These are phyloP conservation scores for Antedon mediterranea DNA, from an alignment of 53 echinoderm and acorn worm species.

Conservation along the genomic window DNA sequence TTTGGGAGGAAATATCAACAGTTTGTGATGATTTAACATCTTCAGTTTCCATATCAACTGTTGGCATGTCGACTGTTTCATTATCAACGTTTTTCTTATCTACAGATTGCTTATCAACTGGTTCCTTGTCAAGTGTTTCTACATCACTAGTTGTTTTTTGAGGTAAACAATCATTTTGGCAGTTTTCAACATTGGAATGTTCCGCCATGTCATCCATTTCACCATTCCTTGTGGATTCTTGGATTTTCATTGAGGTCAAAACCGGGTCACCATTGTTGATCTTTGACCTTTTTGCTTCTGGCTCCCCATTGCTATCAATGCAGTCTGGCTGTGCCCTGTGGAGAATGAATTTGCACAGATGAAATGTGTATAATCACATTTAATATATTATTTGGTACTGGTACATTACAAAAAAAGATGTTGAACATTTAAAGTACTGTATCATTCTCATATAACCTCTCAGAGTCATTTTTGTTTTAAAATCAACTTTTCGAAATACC, in stretches of 20 bases:
- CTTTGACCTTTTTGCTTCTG: not conserved
- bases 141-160: not conserved
- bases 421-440: too few relatives aligned
- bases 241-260: not conserved
- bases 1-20: not conserved
- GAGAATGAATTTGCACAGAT: not conserved
- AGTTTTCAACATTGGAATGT: not conserved
- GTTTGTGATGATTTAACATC: not conserved
- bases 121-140: conserved; percentile 13
- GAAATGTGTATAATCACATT: too few relatives aligned
- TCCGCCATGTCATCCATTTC: not conserved
- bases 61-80: conserved; percentile 8
- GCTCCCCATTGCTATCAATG: not conserved
- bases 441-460: too few relatives aligned
- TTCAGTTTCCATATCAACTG: conserved; percentile 10
- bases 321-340: not conserved
- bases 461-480: too few relatives aligned
- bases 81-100: conserved; percentile 14
- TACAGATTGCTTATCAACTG: conserved; percentile 13
- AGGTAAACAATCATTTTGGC: not conserved
- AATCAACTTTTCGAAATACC: too few relatives aligned
- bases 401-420: too few relatives aligned
- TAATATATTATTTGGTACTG: too few relatives aligned
- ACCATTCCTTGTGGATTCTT: not conserved
- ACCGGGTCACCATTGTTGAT: not conserved